Evolutionary conservation across 2,113 vertebrate species (phyloP).

Genomic region (Nyctereutes procyonoides): DNA sequence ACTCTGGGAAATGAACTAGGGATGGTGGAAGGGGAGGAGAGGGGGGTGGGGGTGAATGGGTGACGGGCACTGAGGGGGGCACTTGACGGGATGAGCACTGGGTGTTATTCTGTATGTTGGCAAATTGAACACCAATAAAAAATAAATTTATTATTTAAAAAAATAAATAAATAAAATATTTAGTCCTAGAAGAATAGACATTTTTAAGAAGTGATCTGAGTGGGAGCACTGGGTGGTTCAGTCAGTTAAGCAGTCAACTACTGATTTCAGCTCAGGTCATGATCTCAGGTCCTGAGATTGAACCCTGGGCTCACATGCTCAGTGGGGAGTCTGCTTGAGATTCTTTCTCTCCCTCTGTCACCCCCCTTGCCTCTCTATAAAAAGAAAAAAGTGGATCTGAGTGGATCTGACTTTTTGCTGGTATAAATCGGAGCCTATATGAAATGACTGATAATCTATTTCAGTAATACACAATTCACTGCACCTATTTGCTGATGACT

Average conservation of each 20-base stretch:
- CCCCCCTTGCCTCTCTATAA: not conserved
- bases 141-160: no score
- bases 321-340: not conserved
- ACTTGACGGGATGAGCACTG: no score
- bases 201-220: not conserved
- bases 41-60: no score
- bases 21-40: no score
- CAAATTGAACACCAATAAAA: no score
- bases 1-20: no score
- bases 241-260: not conserved
- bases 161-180: not conserved
- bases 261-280: not conserved
- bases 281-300: not conserved
- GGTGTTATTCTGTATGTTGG: no score
- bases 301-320: not conserved
- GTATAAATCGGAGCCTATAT: not conserved
- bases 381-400: not conserved
- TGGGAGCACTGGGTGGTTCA: not conserved
- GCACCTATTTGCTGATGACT: not conserved
- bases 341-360: not conserved
- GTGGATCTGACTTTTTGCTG: not conserved
- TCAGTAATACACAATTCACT: not conserved
- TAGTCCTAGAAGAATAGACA: not conserved
- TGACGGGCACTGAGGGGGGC: no score
- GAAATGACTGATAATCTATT: not conserved